These are phyloP conservation scores for Theodoxus fluviatilis DNA, from an alignment of 2,888 invertebrate genomes.

Conservation along the genomic window DNA sequence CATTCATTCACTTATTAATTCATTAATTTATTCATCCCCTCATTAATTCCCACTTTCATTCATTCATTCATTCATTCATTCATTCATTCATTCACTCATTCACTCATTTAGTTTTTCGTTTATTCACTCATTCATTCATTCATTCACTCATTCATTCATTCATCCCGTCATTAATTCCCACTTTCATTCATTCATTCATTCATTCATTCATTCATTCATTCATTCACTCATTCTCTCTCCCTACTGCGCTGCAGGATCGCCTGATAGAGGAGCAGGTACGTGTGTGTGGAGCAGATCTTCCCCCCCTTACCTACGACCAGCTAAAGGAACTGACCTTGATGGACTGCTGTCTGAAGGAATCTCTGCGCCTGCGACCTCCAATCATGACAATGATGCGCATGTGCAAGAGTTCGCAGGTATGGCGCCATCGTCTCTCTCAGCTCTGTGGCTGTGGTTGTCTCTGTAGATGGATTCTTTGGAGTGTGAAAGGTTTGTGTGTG, in stretches of 20 bases:
- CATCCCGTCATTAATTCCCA: not conserved
- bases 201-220: not conserved
- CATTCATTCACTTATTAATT: too few species aligned
- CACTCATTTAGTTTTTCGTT: not conserved
- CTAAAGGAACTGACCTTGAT: conserved; percentile 50
- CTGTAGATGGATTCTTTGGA: too few species aligned
- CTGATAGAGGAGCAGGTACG: conserved; percentile 48
- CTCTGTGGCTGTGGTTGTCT: too few species aligned
- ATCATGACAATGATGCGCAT: conserved; percentile 58
- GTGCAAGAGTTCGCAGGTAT: conserved; percentile 46
- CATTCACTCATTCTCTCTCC: not conserved
- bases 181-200: too few species aligned
- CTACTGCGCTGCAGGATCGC: conserved; percentile 35
- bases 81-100: conserved; percentile 12
- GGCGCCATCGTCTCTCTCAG: not conserved
- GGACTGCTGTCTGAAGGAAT: conserved; percentile 57
- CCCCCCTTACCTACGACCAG: conserved; percentile 45
- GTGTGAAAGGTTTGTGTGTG: too few species aligned
- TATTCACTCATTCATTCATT: not conserved
- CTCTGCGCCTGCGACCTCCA: conserved; percentile 56
- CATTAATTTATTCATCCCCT: too few species aligned
- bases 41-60: too few species aligned
- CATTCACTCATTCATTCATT: not conserved
- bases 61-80: not conserved
- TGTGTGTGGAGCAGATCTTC: conserved; percentile 39